Conservation (phyloP, 2,113 vertebrate species). For the Coreoperca whiteheadi region DNA sequence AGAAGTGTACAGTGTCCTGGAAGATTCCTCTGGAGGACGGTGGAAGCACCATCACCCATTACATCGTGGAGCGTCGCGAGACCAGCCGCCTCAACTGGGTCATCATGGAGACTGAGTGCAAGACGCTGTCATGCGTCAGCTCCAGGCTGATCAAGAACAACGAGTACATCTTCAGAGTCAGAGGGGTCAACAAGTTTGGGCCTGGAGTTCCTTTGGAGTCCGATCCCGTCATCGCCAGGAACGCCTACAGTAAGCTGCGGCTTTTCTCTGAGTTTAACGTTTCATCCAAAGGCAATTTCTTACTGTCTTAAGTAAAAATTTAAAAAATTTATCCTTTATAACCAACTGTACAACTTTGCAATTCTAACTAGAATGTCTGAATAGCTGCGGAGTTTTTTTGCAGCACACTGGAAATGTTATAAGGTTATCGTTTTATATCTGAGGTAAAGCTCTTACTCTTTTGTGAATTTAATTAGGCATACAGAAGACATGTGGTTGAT, state of each 20-base stretch:
- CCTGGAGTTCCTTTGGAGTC: constrained; percentile 92
- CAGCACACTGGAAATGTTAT: neutral
- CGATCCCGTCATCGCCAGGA: constrained; percentile 91
- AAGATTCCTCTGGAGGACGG: constrained; percentile 94
- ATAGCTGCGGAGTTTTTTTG: neutral
- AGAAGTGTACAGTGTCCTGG: constrained; percentile 97
- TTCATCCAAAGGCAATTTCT: neutral
- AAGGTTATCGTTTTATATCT: too few relatives aligned
- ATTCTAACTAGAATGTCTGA: neutral
- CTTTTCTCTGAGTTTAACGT: neutral
- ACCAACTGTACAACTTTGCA: neutral
- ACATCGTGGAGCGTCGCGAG: constrained; percentile 95
- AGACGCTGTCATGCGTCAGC: constrained; percentile 91
- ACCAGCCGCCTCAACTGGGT: constrained; percentile 99
- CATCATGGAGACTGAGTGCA: constrained; percentile 94
- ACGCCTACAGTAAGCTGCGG: constrained; percentile 92
- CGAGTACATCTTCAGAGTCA: constrained; percentile 96
- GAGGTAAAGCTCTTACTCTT: too few relatives aligned
- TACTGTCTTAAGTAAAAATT: neutral
- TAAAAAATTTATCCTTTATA: neutral
- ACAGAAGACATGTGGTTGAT: too few relatives aligned
- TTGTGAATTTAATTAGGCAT: neutral
- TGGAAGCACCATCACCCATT: constrained; percentile 91
- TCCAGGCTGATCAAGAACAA: constrained; percentile 96
- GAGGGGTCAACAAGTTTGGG: constrained; percentile 96